Evolutionary conservation across 2,797 vertebrate genomes (phyloP).

Genomic region (Rhinichthys osculus): DNA sequence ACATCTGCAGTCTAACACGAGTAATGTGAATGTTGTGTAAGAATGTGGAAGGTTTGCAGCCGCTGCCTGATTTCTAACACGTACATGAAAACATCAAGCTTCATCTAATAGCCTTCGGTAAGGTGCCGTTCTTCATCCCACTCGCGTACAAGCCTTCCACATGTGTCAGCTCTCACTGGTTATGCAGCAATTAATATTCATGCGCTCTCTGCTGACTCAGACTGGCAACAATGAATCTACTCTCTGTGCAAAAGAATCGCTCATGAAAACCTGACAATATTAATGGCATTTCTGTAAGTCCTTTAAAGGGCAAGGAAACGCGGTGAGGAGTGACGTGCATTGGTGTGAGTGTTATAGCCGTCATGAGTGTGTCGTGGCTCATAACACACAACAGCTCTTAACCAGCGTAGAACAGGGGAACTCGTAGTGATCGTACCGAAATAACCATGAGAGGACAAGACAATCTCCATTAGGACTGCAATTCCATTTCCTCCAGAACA

Average conservation of each 20-base stretch:
- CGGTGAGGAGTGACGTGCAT: neutral
- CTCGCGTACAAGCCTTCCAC: conserved; percentile 38
- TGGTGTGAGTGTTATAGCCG: no score
- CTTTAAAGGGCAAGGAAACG: conserved; percentile 20
- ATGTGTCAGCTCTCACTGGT: conserved; percentile 64
- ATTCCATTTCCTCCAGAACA: conserved; percentile 43
- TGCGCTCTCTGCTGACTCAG: conserved; percentile 30
- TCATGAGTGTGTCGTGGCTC: neutral
- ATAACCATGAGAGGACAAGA: conserved; percentile 34
- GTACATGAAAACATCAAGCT: conserved; percentile 24
- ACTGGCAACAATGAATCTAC: neutral
- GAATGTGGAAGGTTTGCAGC: neutral
- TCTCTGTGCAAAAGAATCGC: neutral
- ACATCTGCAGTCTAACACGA: conserved; percentile 8
- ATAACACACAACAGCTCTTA: neutral
- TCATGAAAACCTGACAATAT: neutral
- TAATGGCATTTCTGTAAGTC: neutral
- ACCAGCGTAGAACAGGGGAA: neutral
- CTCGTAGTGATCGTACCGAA: neutral
- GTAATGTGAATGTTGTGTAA: neutral
- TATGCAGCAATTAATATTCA: conserved; percentile 73
- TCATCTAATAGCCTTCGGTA: conserved; percentile 18
- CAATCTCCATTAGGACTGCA: conserved; percentile 48
- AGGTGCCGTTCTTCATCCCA: conserved; percentile 40
- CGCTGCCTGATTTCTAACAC: conserved; percentile 37